Evolutionary conservation across 2,113 vertebrate species (phyloP), one percentile per base, ranked within the genome.

Genomic region (Callipepla squamata): DNA sequence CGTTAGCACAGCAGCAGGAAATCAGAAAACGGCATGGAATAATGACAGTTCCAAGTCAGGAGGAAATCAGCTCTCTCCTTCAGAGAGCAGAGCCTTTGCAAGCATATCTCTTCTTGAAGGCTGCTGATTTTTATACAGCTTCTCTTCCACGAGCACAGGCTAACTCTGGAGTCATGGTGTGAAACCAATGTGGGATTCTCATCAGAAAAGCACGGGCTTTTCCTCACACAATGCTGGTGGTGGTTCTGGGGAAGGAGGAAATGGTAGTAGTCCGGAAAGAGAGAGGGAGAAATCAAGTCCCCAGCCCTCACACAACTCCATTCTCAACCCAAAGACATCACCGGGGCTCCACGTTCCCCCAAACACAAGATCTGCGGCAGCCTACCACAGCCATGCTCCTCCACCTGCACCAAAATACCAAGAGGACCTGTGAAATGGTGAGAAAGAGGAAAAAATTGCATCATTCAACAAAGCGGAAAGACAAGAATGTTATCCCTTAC

Each of bases 201-300:
- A 72, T 16, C 26, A 36, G n/a, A 48, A 53, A 5, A 36, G n/a
- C 2, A 0, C 7, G 17, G 45, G 21, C 76, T n/a, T 20, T 15
- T 75, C 55, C 68, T 85, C 28, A 16, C 4, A 9, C 22, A 40
- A 28, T 1, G 2, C 38, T 61, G n/a, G 4, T 36, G 9, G 17
- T 32, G 11, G 26, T 17, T 91, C 68, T 21, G 30, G 4, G 57
- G 61, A 44, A 51, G 9, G 7, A 72, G 8, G 15, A 88, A 58
- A 2, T 62, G 26, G 30, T 36, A 80, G 17, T 1, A 25, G 4
- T 4, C 13, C 1, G 7, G 21, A 63, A n/a, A n/a, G 17, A n/a
- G 47, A 20, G 30, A 7, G 7, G 25, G 6, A 70, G 40, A 55
- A 88, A 13, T 17, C 38, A 40, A 18, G 30, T 66, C 80, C 9